Evolutionary conservation across 2,113 vertebrate species (phyloP).

Genomic region (Gallinago paraguaiae): DNA sequence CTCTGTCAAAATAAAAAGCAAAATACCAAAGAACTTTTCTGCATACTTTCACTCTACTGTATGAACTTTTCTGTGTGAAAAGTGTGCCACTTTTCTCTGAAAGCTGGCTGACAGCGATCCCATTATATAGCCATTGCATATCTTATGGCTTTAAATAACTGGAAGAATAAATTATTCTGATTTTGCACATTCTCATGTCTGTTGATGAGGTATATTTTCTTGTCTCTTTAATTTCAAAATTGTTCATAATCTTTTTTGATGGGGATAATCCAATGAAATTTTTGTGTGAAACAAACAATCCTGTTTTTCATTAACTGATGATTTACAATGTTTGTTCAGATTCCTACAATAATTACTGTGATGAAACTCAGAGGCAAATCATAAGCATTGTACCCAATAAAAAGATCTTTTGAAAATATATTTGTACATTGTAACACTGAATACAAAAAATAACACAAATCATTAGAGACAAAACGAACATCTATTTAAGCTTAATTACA

Average conservation of each 20-base stretch:
- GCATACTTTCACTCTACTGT: neutral
- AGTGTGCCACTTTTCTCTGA: neutral
- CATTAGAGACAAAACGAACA: neutral
- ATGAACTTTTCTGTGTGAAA: no score
- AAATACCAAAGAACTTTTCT: neutral
- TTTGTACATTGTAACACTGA: neutral
- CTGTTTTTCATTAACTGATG: neutral
- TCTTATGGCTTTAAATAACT: neutral
- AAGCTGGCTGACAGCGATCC: neutral
- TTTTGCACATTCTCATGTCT: neutral
- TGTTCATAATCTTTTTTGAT: neutral
- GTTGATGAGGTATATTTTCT: neutral
- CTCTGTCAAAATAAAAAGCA: neutral
- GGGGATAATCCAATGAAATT: neutral
- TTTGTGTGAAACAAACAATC: neutral
- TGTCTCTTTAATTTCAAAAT: neutral
- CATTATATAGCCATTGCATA: neutral
- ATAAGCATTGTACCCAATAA: neutral
- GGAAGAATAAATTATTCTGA: neutral
- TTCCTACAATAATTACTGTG: neutral
- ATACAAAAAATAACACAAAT: neutral
- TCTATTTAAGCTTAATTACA: neutral
- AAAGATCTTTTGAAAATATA: neutral
- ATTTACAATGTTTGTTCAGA: neutral
- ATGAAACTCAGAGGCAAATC: neutral